Conservation (phyloP, 2,888 invertebrate species). For the Xanthostigma xanthostigma region DNA sequence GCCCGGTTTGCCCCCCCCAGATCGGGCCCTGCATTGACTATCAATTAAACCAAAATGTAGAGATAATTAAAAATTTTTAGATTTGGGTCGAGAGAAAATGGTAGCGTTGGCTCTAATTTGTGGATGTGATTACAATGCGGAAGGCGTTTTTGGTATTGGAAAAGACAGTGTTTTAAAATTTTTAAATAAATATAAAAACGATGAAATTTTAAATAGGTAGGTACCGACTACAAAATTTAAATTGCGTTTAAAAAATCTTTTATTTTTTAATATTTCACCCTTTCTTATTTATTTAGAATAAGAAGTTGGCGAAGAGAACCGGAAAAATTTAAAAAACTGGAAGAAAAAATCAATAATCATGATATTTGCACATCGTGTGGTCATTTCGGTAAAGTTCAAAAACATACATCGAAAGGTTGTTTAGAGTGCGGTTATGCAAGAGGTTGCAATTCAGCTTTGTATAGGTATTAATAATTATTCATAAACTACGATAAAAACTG, state of each 20-base stretch:
- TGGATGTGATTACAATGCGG: slow-evolving; percentile 73
- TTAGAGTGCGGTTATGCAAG: slow-evolving; percentile 40
- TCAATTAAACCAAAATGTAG: no score
- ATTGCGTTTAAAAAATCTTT: not conserved
- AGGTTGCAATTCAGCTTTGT: slow-evolving; percentile 44
- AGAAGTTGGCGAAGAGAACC: slow-evolving; percentile 46
- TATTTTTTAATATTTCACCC: not conserved
- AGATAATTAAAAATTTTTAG: slow-evolving; percentile 19
- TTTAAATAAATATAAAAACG: slow-evolving; percentile 44
- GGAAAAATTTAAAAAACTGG: slow-evolving; percentile 35
- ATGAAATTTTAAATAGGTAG: slow-evolving; percentile 47
- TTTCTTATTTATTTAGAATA: slow-evolving; percentile 28
- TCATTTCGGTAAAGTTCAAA: slow-evolving; percentile 44
- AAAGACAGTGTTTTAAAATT: slow-evolving; percentile 62
- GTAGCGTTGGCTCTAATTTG: slow-evolving; percentile 71
- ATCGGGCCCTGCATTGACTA: no score
- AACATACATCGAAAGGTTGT: slow-evolving; percentile 52
- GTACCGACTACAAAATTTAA: not conserved
- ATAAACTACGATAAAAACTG: not conserved
- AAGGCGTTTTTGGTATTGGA: slow-evolving; percentile 63
- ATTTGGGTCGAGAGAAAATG: slow-evolving; percentile 67
- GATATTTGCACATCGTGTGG: slow-evolving; percentile 57
- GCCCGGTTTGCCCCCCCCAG: no score
- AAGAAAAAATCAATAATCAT: slow-evolving; percentile 36
- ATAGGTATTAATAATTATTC: slow-evolving; percentile 33